Base-by-base conservation (phyloP, 2,888 invertebrate genomes). In the Pimpla rufipes region DNA sequence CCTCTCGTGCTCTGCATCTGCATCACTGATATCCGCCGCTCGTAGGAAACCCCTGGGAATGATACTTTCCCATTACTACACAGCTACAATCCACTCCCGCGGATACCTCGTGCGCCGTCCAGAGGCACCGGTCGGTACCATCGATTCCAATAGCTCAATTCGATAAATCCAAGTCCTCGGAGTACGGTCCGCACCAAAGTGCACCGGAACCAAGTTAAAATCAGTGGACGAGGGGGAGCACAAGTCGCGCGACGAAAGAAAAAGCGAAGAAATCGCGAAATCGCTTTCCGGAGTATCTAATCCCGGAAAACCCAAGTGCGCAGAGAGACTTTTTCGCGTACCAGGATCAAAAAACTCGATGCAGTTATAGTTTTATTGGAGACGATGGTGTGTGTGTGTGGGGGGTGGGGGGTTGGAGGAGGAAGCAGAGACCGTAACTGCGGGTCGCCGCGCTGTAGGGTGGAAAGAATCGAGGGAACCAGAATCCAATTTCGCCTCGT, bases 261-360 rank as follows among this genome's bases (percentile, higher is more conserved):
- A 71, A 55, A 67, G 23, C n/a, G 29, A 71, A 70, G 16, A 74
- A 76, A 80, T 40, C 85, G 57, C 71, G 79, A 87, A 85, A 87
- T 83, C 85, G 84, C 62, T 81, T 71, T 80, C 74, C 84, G 80
- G 84, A 82, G 86, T 86, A 87, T 87, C 82, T 86, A 84, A 87
- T 87, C 85, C 85, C 37, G n/a, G 68, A 47, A 75, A 68, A 55
- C 40, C 23, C 57, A 57, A 59, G 67, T 57, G 57, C 57, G 23
- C 13, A n/a, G 57, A 66, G 66, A 40, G 37, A 57, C 55, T 67
- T 67, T 57, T 76, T 67, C 55, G 55, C 23, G 35, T 37, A 42
- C n/a, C 57, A 59, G 59, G 68, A 77, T 68, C 77, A 77, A 77
- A 77, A 59, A 68, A 18, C n/a, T 59, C 68, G 67, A 68, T 68